Evolutionary conservation across 1,140 invertebrate genomes (phyloP).

Genomic region (Arctopsyche grandis): DNA sequence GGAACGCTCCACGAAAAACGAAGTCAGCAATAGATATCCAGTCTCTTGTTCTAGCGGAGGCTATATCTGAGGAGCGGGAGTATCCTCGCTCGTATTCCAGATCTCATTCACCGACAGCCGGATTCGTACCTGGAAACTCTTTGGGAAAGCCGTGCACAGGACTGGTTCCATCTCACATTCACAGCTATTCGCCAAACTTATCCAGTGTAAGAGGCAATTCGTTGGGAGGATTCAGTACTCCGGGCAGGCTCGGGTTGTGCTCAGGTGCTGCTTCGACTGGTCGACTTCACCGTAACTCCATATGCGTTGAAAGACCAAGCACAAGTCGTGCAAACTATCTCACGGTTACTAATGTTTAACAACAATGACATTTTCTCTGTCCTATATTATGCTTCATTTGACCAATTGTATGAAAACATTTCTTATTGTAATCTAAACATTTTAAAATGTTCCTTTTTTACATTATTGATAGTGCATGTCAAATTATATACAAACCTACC

Average conservation of each 20-base stretch:
- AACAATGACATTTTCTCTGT: background rate
- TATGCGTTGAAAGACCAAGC: slow-evolving; percentile 50
- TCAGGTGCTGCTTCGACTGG: slow-evolving; percentile 36
- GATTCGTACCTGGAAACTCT: slow-evolving; percentile 52
- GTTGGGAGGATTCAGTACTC: slow-evolving; percentile 43
- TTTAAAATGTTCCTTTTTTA: background rate
- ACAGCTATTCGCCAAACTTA: slow-evolving; percentile 33
- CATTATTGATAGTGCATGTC: no score
- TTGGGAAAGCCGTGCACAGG: slow-evolving; percentile 47
- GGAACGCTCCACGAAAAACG: slow-evolving; percentile 74
- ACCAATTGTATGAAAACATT: background rate
- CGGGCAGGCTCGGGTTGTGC: slow-evolving; percentile 35
- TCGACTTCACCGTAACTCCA: slow-evolving; percentile 51
- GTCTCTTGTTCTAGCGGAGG: slow-evolving; percentile 72
- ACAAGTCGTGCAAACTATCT: slow-evolving; percentile 50
- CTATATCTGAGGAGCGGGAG: slow-evolving; percentile 48
- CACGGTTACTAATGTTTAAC: slow-evolving; percentile 54
- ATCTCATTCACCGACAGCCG: slow-evolving; percentile 48
- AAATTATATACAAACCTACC: no score
- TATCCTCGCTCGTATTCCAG: slow-evolving; percentile 24
- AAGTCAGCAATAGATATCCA: slow-evolving; percentile 87
- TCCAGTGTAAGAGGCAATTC: slow-evolving; percentile 40
- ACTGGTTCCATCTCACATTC: slow-evolving; percentile 15
- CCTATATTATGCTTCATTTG: background rate
- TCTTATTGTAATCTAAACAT: background rate